A percentile compares a stretch with the other conserved stretches of the same genome.
Conservation (phyloP, 2,113 vertebrate genomes). For the Lutjanus erythropterus region DNA sequence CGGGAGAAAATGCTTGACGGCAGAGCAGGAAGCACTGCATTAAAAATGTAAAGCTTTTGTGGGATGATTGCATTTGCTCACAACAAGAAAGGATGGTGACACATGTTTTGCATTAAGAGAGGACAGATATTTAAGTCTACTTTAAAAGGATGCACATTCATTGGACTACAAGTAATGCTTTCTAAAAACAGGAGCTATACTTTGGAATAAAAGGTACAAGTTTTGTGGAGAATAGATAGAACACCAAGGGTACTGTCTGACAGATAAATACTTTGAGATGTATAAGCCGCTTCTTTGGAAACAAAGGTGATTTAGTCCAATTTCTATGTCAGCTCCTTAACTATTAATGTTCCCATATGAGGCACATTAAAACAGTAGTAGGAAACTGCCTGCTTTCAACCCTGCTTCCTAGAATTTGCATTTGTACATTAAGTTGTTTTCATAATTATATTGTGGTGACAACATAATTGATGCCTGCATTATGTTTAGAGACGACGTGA, state of each 20-base stretch:
- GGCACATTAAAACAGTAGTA: slow-evolving; percentile 4
- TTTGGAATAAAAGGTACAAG: neutral
- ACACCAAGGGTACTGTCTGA: neutral
- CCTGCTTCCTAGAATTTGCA: no score
- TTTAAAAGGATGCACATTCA: slow-evolving; percentile 13
- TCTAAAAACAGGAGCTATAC: neutral
- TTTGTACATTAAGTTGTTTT: no score
- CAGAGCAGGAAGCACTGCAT: slow-evolving; percentile 32
- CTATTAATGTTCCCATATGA: neutral
- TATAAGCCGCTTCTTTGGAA: slow-evolving; percentile 14
- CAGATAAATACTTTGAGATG: slow-evolving; percentile 30
- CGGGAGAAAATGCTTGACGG: slow-evolving; percentile 16
- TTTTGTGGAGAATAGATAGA: slow-evolving; percentile 8
- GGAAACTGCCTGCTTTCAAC: neutral
- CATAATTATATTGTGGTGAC: no score
- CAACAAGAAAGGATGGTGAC: slow-evolving; percentile 13
- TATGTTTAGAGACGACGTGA: no score
- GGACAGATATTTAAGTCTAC: slow-evolving; percentile 12
- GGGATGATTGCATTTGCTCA: slow-evolving; percentile 38
- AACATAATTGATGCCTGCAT: no score
- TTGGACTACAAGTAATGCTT: neutral
- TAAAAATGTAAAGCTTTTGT: slow-evolving; percentile 51
- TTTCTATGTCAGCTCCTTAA: slow-evolving; percentile 14
- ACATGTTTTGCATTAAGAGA: slow-evolving; percentile 51
- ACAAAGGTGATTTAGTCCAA: slow-evolving; percentile 18